A percentile compares a stretch with the other conserved stretches of the same genome.
These are phyloP conservation scores for Ochotona princeps DNA, from an alignment of 2,113 vertebrate species.

Conservation along the genomic window DNA sequence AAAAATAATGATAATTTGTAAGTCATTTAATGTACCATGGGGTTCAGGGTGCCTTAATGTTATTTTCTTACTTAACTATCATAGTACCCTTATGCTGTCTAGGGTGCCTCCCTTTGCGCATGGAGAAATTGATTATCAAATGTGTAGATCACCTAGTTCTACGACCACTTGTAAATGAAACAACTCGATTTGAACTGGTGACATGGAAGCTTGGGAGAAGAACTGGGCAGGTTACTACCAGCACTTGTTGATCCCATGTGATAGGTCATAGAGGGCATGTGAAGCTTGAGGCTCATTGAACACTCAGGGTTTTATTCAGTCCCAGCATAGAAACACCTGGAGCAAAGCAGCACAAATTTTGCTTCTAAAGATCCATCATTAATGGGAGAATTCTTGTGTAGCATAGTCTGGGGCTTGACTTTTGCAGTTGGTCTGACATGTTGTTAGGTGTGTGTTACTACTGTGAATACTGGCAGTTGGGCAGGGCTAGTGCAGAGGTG, in stretches of 20 bases:
- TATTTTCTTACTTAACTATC: constrained; percentile 2
- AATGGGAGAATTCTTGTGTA: neutral
- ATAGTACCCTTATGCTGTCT: neutral
- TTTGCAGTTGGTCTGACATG: neutral
- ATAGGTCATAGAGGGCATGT: neutral
- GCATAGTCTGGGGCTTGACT: neutral
- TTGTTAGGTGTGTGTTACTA: neutral
- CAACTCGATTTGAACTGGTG: neutral
- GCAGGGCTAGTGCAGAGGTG: neutral
- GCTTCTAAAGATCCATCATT: neutral
- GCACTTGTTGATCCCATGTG: neutral
- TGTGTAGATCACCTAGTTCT: neutral
- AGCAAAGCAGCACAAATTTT: neutral
- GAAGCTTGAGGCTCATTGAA: neutral
- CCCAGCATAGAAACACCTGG: too few species aligned
- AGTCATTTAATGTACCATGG: neutral
- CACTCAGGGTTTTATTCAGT: neutral
- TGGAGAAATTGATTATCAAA: neutral
- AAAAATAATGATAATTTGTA: constrained; percentile 30
- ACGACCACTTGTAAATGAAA: neutral
- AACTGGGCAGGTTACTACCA: neutral
- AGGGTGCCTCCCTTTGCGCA: neutral
- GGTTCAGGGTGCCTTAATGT: neutral
- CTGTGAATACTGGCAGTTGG: neutral
- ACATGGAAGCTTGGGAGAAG: neutral